A percentile compares a stretch with the other conserved stretches of the same genome.
Conservation (phyloP, 2,113 vertebrate species). For the pig (Sus scrofa) region T2T-Sscrofa CM000819.6:120950501-120951000, state of each 20-base stretch:
- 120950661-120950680: not conserved
- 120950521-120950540: not conserved
- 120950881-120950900: not conserved
- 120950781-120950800: slow-evolving; percentile 42
- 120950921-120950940: slow-evolving; percentile 1
- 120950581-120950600: slow-evolving; percentile 44
- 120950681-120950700: slow-evolving; percentile 36
- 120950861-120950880: not conserved
- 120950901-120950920: slow-evolving; percentile 30
- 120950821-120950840: slow-evolving; percentile 35
- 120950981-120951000: not conserved
- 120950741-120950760: not conserved
- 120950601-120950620: not conserved
- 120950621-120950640: not conserved
- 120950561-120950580: slow-evolving; percentile 30
- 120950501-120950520: not conserved
- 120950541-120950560: not conserved
- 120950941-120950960: not conserved
- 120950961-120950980: not conserved
- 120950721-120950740: slow-evolving; percentile 59
- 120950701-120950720: slow-evolving; percentile 45
- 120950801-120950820: slow-evolving; percentile 35
- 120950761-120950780: slow-evolving; percentile 14
- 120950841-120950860: slow-evolving; percentile 12
- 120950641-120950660: slow-evolving; percentile 42